phyloP scores from a whole-genome alignment of 2,888 invertebrate genomes.

The Diadegma fenestrale region DNA sequence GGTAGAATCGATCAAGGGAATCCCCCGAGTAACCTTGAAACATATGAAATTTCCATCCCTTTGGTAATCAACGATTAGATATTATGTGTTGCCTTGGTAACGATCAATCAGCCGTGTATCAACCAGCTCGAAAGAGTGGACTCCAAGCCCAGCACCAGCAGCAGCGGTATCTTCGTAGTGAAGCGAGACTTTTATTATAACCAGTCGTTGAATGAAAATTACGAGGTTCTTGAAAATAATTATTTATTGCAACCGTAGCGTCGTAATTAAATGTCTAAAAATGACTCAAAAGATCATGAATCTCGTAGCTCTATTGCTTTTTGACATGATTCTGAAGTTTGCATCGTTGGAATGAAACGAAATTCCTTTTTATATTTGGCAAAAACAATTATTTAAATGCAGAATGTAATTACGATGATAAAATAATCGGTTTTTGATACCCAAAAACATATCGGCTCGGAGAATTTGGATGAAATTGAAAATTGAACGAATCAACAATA shows the following conservation, averaged over 20 bases:
- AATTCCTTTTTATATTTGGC: no score
- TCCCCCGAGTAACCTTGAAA: conserved; percentile 47
- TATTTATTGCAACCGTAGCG: not conserved
- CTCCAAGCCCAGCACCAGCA: not conserved
- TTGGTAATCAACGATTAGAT: conserved; percentile 38
- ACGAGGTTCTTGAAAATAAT: not conserved
- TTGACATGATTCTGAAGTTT: no score
- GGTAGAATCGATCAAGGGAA: conserved; percentile 41
- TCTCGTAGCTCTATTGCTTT: not conserved
- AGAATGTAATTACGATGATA: no score
- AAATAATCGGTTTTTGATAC: no score
- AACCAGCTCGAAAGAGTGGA: not conserved
- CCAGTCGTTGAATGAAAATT: not conserved
- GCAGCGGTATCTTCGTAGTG: not conserved
- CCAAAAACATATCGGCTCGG: no score
- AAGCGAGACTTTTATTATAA: not conserved
- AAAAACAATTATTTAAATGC: no score
- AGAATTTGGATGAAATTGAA: no score
- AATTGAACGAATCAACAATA: no score
- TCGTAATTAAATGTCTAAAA: not conserved
- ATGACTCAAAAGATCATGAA: no score
- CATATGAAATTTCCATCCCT: conserved; percentile 47
- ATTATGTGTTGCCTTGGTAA: conserved; percentile 37
- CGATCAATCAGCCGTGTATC: conserved; percentile 42
- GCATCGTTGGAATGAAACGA: no score